phyloP scores from a whole-genome alignment of 2,113 vertebrate genomes.

The Acrocephalus kingi region DNA sequence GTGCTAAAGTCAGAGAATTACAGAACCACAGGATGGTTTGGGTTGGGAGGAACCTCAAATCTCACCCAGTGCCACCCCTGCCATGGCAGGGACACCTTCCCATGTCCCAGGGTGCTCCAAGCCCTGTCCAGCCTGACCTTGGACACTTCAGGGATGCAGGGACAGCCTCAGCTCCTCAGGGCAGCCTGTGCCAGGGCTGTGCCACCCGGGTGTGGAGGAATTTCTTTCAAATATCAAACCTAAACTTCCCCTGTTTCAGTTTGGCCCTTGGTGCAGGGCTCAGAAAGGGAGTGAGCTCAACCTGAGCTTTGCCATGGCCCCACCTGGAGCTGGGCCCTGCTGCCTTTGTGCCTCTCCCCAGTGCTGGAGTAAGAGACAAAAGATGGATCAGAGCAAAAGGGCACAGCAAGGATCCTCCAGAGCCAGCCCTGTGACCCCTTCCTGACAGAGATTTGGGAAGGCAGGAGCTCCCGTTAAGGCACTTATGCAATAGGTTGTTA shows the following conservation, averaged over 20 bases:
- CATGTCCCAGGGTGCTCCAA: accelerated
- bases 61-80: background rate
- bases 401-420: background rate
- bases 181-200: background rate
- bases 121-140: background rate
- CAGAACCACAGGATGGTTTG: accelerated
- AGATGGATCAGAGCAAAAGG: background rate
- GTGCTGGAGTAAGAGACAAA: accelerated
- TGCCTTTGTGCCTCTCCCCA: background rate
- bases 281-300: accelerated
- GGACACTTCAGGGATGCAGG: background rate
- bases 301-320: accelerated
- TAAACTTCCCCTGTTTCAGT: background rate
- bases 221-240: background rate
- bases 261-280: background rate
- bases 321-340: background rate
- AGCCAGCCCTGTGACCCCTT: accelerated
- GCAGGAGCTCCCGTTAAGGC: background rate
- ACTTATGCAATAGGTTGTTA: background rate
- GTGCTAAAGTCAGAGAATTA: background rate
- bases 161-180: background rate
- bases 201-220: accelerated
- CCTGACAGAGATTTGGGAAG: background rate
- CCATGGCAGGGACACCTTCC: background rate
- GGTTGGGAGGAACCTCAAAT: background rate